Evolutionary conservation across 2,797 vertebrate genomes (phyloP), one percentile per base, ranked within the genome.

Genomic region (Eupleurogrammus muticus): DNA sequence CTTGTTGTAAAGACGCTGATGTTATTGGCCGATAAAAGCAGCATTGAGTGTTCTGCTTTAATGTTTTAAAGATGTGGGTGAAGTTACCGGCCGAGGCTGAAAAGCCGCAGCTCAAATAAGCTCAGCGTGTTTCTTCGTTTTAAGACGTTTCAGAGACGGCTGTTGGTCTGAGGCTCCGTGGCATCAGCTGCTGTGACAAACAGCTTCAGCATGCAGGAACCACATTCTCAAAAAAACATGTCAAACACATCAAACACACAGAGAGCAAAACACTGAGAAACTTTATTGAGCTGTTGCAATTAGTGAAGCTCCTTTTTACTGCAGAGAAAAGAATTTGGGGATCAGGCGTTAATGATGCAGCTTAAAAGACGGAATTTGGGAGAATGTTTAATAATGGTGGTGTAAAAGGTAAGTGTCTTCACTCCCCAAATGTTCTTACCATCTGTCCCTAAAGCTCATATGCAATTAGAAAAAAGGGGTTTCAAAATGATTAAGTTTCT

Each of bases 11-110:
- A 68, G 38, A 60, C 58, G 53, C 48, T 19, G 51, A 11, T 20
- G 35, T 77, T 75, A 46, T 50, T 55, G 47, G 38, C 46, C 42
- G 40, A 36, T 75, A 70, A 70, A 83, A 53, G 47, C 65, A 20
- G 28, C 17, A 23, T 48, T 0, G 11, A 47, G 28, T 28, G 66
- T 76, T 75, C 66, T 1, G 9, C 38, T 19, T 51, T 62, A 64
- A 74, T 44, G 66, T 40, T 71, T 75, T 49, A 73, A 81, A 81
- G 77, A 75, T 73, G 82, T 58, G 70, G 61, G 59, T 35, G 32
- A 50, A 60, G 48, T 71, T 70, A 40, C 17, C 40, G 55, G 46
- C 46, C n/a, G 20, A 4, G 5, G 34, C 34, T 51, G 19, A 73
- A 77, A 77, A 23, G 51, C 74, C 12, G 9, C 55, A 51, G 74